Evolutionary conservation across 1,140 invertebrate genomes (phyloP).

Genomic region (Bombus picipes): DNA sequence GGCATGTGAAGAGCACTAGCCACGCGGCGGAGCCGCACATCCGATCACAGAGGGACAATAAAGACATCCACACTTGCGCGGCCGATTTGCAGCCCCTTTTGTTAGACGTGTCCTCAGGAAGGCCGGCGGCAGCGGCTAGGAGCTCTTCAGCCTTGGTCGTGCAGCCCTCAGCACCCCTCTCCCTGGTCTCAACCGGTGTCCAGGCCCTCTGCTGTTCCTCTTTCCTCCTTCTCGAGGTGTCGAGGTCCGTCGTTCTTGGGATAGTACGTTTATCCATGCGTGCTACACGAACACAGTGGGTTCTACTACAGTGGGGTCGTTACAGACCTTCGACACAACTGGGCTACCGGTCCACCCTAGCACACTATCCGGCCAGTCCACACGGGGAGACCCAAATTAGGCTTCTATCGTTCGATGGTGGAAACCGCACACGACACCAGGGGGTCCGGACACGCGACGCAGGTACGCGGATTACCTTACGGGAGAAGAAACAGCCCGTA

Average conservation of each 20-base stretch:
- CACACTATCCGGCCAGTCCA: neutral
- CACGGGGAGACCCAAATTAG: neutral
- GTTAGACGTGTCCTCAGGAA: constrained; percentile 50
- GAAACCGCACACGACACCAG: neutral
- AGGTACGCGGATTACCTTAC: constrained; percentile 84
- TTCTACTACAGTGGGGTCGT: neutral
- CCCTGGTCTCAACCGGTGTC: neutral
- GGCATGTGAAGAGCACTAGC: constrained; percentile 77
- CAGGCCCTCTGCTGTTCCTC: constrained; percentile 45
- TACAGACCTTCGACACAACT: neutral
- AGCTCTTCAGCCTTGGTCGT: constrained; percentile 32
- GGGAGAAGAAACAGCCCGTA: constrained; percentile 85
- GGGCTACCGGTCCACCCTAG: neutral
- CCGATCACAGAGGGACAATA: constrained; percentile 62
- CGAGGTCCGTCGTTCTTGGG: constrained; percentile 37
- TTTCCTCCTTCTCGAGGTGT: neutral
- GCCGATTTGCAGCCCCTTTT: constrained; percentile 59
- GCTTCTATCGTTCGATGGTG: neutral
- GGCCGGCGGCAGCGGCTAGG: neutral
- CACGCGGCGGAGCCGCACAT: constrained; percentile 75
- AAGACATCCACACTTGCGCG: constrained; percentile 65
- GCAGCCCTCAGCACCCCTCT: constrained; percentile 7
- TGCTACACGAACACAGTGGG: constrained; percentile 6
- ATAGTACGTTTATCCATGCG: constrained; percentile 50
- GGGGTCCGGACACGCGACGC: constrained; percentile 31